Conservation (phyloP, 2,113 vertebrate species). For the Paraplagusia blochii region DNA sequence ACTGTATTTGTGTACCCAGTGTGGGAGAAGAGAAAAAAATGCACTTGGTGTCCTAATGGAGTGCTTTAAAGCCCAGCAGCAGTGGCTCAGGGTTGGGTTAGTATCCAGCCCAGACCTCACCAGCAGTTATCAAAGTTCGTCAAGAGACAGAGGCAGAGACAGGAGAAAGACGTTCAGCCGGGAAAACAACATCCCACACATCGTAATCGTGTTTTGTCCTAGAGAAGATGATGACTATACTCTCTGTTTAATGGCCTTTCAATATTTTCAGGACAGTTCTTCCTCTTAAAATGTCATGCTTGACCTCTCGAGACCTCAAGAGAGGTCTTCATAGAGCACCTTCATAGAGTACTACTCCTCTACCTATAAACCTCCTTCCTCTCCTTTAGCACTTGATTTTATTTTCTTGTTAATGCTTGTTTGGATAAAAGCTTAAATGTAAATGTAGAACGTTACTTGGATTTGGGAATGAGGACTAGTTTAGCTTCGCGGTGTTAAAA, state of each 20-base stretch:
- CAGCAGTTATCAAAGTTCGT: conserved; percentile 44
- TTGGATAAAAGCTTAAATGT: too few species aligned
- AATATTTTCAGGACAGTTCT: conserved; percentile 3
- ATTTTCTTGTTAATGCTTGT: too few species aligned
- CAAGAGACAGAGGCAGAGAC: conserved; percentile 8
- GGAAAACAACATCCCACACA: conserved; percentile 32
- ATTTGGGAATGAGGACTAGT: too few species aligned
- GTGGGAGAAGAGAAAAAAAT: conserved; percentile 51
- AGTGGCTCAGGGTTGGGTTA: conserved; percentile 58
- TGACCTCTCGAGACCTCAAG: too few species aligned
- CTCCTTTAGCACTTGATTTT: too few species aligned
- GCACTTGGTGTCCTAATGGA: conserved; percentile 67
- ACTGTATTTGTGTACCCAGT: conserved; percentile 77
- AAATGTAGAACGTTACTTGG: too few species aligned
- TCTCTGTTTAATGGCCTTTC: conserved; percentile 14
- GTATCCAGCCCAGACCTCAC: conserved; percentile 23
- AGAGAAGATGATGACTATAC: conserved; percentile 17
- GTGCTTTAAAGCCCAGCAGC: conserved; percentile 41
- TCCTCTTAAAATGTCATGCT: background rate
- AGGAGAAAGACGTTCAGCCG: conserved; percentile 24
- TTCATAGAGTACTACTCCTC: too few species aligned
- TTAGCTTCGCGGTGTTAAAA: too few species aligned
- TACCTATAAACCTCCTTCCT: too few species aligned
- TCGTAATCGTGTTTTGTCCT: conserved; percentile 40
- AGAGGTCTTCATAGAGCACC: too few species aligned